Evolutionary conservation across 2,888 invertebrate species (phyloP), one percentile per base, ranked within the genome.

Genomic region (Lepidocyrtinus sp.): DNA sequence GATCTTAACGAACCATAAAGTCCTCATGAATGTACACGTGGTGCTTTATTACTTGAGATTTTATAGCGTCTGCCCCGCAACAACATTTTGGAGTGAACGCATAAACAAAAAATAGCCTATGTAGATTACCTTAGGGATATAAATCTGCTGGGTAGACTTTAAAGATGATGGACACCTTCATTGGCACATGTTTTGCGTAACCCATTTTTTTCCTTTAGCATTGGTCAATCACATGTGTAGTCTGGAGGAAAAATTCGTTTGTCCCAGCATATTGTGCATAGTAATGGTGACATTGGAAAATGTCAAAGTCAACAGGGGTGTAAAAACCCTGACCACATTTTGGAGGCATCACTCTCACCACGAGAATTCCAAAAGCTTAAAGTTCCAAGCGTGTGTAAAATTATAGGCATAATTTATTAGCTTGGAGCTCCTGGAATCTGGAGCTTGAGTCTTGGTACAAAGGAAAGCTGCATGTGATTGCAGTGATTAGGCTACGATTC

Each of bases 291-390:
- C 79, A 79, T 79, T 79, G 79, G 73, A 24, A 74, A 68, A 79
- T 79, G 79, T 79, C 79, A 79, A 73, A 78, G 78, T 63, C 77
- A 77, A 63, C 46, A 17, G 62, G 59, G 62, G 62, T 62, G 9
- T 55, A 71, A 63, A 74, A 74, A 73, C 68, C 79, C 79, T 74
- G 79, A 79, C 79, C 74, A 63, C 72, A 78, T 69, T 26, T 55
- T 55, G 5, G n/a, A 7, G 5, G 36, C 36, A 36, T 36, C n/a
- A 36, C 36, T 36, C 12, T 12, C 36, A 36, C 7, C 36, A 36
- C 36, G 36, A 36, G 36, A 36, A 36, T 9, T 36, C 12, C 36
- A 9, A 9, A 12, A 5, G 36, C 36, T 36, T 12, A 36, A n/a
- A n/a, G n/a, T n/a, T n/a, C n/a, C 12, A 12, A 36, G 36, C 36